Evolutionary conservation across 2,113 vertebrate genomes (phyloP).

Genomic region (Colossoma macropomum): DNA sequence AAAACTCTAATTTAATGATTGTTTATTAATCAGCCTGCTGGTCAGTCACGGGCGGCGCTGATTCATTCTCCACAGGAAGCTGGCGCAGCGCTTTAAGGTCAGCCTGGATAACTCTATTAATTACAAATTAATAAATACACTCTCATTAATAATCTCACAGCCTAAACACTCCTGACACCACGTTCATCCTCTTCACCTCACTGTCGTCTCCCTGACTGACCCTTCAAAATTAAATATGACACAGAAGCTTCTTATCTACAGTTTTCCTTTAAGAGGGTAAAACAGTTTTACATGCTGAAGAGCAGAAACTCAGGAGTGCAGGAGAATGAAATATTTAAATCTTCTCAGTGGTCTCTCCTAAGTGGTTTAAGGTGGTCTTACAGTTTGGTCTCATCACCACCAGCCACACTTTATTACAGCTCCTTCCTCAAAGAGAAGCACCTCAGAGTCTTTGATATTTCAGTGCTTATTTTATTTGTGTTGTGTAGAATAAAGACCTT

Average conservation of each 20-base stretch:
- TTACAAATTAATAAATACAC: constrained; percentile 12
- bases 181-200: constrained; percentile 64
- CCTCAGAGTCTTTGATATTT: background rate
- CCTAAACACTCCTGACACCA: constrained; percentile 53
- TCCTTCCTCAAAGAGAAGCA: too few species aligned
- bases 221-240: constrained; percentile 79
- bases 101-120: constrained; percentile 18
- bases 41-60: too few species aligned
- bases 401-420: too few species aligned
- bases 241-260: too few species aligned
- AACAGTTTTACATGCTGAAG: too few species aligned
- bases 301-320: too few species aligned
- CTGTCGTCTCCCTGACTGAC: constrained; percentile 69
- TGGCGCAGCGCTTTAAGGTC: background rate
- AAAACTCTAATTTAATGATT: constrained; percentile 37
- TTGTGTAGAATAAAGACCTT: background rate
- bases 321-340: too few species aligned
- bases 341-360: too few species aligned
- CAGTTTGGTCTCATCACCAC: too few species aligned
- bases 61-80: constrained; percentile 8
- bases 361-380: too few species aligned
- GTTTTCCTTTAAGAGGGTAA: too few species aligned
- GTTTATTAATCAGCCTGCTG: constrained; percentile 35
- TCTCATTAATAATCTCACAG: constrained; percentile 6
- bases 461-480: too few species aligned